Evolutionary conservation across 2,888 invertebrate genomes (phyloP).

Genomic region (Patella ulyssiponensis): DNA sequence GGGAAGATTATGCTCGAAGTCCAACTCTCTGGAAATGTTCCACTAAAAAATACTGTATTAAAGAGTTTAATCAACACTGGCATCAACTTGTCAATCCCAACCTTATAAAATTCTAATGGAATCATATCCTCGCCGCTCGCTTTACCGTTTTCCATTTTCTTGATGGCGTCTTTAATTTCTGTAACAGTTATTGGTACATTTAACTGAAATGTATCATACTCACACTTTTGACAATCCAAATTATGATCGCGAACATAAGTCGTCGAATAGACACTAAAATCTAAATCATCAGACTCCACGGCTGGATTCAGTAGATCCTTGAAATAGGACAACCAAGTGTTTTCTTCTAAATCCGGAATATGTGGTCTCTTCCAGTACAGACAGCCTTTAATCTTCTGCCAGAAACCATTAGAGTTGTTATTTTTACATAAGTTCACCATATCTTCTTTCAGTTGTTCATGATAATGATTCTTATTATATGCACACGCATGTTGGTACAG

Average conservation of each 20-base stretch:
- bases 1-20: background rate
- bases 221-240: no score
- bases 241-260: background rate
- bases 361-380: no score
- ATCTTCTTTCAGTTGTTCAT: background rate
- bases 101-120: background rate
- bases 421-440: background rate
- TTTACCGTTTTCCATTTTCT: slow-evolving; percentile 9
- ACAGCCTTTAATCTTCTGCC: background rate
- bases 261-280: background rate
- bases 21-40: background rate
- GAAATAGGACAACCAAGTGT: background rate
- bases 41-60: background rate
- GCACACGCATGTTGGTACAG: background rate
- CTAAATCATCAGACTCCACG: background rate
- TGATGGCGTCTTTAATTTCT: background rate
- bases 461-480: background rate
- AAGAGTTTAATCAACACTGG: background rate
- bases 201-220: no score
- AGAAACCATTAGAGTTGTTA: background rate
- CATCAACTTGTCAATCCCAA: background rate
- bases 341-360: no score
- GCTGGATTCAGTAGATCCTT: background rate
- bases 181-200: no score
- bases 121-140: background rate